A percentile compares a stretch with the other conserved stretches of the same genome.
Evolutionary conservation across 2,113 vertebrate genomes (phyloP).

Genomic region (Morone saxatilis): DNA sequence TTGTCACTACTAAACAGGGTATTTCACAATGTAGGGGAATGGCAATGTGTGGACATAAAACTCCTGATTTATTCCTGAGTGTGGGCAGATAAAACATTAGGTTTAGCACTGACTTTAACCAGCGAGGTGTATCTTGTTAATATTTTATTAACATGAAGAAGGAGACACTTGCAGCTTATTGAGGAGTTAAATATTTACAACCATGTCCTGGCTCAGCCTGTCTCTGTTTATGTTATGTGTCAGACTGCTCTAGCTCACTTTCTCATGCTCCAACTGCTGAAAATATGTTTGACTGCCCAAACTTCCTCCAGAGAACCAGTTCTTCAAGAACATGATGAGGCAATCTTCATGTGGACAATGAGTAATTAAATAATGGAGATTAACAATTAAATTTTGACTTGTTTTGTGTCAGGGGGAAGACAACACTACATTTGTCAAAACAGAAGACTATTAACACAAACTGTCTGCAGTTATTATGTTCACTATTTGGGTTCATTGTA

Average conservation of each 20-base stretch:
- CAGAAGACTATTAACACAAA: too few relatives aligned
- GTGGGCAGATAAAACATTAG: too few relatives aligned
- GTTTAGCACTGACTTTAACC: too few relatives aligned
- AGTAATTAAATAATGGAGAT: background rate
- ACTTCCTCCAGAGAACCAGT: background rate
- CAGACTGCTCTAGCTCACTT: background rate
- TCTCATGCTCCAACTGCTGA: background rate
- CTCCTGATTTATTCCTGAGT: too few relatives aligned
- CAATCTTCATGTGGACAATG: background rate
- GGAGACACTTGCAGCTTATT: too few relatives aligned
- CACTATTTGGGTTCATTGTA: too few relatives aligned
- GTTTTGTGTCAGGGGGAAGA: background rate
- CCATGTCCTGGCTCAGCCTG: background rate
- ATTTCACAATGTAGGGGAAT: background rate
- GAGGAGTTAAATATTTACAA: background rate
- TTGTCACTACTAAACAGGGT: background rate
- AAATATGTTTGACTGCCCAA: background rate
- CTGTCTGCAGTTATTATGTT: too few relatives aligned
- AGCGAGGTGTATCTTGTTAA: background rate
- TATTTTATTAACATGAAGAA: background rate
- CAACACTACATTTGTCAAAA: too few relatives aligned
- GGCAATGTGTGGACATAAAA: background rate
- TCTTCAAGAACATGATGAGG: background rate
- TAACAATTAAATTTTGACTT: background rate
- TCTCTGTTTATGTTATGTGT: background rate